Base-by-base conservation (phyloP, 1,140 invertebrate species). In the Druon quercuslanigerum region DNA sequence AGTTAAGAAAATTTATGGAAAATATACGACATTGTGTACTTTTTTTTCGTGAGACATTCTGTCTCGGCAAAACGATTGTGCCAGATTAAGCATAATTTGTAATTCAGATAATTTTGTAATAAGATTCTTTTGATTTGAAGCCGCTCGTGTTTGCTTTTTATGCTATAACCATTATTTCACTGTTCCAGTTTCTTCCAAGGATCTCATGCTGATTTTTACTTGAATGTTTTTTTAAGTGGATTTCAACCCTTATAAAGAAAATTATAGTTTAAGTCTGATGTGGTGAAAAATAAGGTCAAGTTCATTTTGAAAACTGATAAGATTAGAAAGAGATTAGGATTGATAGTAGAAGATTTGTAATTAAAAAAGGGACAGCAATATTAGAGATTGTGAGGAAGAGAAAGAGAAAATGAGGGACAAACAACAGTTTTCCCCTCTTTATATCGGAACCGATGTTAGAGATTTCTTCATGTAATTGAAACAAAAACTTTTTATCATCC, bases 181-280 rank as follows among this genome's bases (percentile, higher is more conserved):
- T 60, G 20, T 60, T 60, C 57, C 25, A 60, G 20, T 60, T 60
- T 60, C 57, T 14, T 12, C 25, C 12, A 33, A 60, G 20, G 57
- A 25, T 33, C 57, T 60, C 25, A 60, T 60, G 20, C 57, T 60
- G 57, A 60, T 33, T 57, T 56, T 51, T 14, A 19, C 12, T 73
- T 2, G 16, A 9, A 40, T 33, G 1, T 20, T 0, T 54, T 51
- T 54, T 51, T n/a, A 33, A 40, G 56, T 17, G 51, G 25, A 25
- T 50, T 51, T 73, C 17, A 9, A 52, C 25, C 17, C 16, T 73
- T 73, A 25, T 60, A 14, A 60, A 25, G 20, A 82, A 98, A 95
- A 0, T 97, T 95, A 89, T 98, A 97, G 85, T 98, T 98, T 89
- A 97, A 98, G 83, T 96, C 96, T 97, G 97, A 99, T 80, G 93